These are phyloP conservation scores for Lichenostomus cassidix DNA, from an alignment of 2,113 vertebrate genomes.

Conservation along the genomic window DNA sequence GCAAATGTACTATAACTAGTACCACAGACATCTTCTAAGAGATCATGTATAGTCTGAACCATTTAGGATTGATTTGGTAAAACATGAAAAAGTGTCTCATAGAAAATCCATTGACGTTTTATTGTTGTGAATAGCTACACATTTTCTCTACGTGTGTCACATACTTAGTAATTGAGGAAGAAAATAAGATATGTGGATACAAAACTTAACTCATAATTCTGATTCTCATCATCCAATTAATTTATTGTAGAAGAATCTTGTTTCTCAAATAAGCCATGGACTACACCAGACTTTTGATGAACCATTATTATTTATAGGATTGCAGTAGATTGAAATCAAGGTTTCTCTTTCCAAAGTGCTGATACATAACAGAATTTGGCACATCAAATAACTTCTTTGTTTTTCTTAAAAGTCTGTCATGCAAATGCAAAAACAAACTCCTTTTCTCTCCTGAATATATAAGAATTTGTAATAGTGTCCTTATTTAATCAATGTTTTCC, in stretches of 20 bases:
- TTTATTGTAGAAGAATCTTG: background rate
- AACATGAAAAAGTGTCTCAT: background rate
- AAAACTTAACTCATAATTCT: background rate
- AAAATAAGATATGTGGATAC: background rate
- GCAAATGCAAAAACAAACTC: background rate
- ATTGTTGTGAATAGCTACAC: background rate
- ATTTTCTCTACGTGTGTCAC: background rate
- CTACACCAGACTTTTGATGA: background rate
- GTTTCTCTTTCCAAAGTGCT: background rate
- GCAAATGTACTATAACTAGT: background rate
- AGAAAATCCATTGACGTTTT: background rate
- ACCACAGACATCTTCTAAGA: background rate
- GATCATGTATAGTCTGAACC: background rate
- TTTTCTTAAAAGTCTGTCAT: background rate
- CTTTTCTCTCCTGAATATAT: background rate
- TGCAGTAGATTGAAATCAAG: background rate
- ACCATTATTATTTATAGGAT: background rate
- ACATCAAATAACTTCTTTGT: background rate
- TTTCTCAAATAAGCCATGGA: background rate
- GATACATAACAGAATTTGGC: background rate
- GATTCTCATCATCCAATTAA: background rate
- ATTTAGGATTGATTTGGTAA: background rate
- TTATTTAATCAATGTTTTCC: background rate
- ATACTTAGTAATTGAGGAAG: background rate
- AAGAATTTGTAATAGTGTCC: background rate